Evolutionary conservation across 2,797 vertebrate genomes (phyloP).

Genomic region (Meriones psammophilus): DNA sequence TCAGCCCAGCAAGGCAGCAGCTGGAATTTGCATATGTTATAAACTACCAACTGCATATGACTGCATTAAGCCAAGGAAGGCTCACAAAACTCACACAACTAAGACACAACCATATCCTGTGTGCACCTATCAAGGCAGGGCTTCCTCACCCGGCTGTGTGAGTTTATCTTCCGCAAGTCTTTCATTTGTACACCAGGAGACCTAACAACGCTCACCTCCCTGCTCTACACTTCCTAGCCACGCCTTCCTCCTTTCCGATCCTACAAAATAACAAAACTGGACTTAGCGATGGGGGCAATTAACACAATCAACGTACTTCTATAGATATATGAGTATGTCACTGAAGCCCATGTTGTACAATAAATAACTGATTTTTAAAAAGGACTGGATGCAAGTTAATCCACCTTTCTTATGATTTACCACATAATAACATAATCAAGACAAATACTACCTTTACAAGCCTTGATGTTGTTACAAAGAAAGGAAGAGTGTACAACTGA

Average conservation of each 20-base stretch:
- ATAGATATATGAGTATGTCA: background rate
- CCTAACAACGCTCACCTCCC: background rate
- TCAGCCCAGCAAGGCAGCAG: background rate
- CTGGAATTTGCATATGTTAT: background rate
- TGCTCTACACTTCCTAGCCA: background rate
- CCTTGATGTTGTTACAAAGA: background rate
- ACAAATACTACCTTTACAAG: background rate
- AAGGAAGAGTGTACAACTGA: constrained; percentile 21
- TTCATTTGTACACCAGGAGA: background rate
- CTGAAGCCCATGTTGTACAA: background rate
- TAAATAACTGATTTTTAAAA: background rate
- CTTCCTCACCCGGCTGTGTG: background rate
- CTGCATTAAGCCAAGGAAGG: background rate
- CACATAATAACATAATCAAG: background rate
- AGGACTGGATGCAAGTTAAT: background rate
- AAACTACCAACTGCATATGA: background rate
- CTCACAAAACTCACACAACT: background rate
- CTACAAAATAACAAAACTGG: background rate
- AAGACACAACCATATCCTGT: background rate
- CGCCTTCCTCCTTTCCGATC: rapidly evolving
- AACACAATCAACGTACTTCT: background rate
- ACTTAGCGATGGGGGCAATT: background rate
- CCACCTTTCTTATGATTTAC: background rate
- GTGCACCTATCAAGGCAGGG: background rate
- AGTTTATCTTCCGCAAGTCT: background rate